Evolutionary conservation across 2,888 invertebrate species (phyloP), one percentile per base, ranked within the genome.

Genomic region (Brenthis daphne): DNA sequence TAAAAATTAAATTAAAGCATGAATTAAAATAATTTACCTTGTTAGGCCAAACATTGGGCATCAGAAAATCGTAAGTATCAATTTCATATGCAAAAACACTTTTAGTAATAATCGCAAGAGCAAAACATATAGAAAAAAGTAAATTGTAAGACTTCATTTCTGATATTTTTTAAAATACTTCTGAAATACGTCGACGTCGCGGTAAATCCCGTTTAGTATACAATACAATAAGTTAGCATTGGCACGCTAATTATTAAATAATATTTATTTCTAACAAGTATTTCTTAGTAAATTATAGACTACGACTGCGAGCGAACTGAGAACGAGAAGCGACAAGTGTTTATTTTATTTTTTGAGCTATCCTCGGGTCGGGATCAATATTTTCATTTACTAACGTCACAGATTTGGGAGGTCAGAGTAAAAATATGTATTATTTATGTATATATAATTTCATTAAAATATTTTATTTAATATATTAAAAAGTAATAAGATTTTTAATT

Each of bases 1-100:
- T 50, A 50, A 20, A 13, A n/a, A 20, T 20, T 20, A 20, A 20
- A 20, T 1, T 20, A 47, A 47, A 13, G 50, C 1, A 4, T 67
- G 48, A 60, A 56, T 67, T 57, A 50, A 60, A 63, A 56, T 57
- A 73, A 94, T 95, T 94, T 93, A 97, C 97, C 90, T 93, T 94
- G 80, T 95, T 94, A 37, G 97, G 97, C 80, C 93, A 94, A 65
- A 97, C 97, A 88, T 96, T 95, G 71, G 97, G 97, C 97, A 97
- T 97, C 29, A 96, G 89, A 77, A 97, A 93, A 68, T 96, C 94
- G 82, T 95, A 97, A 72, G 94, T 85, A 75, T 92, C 88, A 64
- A 89, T 80, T 81, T 91, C 90, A 68, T 82, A 72, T 4, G 85
- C 80, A 50, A 76, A 76, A 61, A 77, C 78, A 66, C 64, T 67